Base-by-base conservation (phyloP, 2,797 vertebrate species). In the Acanthiza pusilla region DNA sequence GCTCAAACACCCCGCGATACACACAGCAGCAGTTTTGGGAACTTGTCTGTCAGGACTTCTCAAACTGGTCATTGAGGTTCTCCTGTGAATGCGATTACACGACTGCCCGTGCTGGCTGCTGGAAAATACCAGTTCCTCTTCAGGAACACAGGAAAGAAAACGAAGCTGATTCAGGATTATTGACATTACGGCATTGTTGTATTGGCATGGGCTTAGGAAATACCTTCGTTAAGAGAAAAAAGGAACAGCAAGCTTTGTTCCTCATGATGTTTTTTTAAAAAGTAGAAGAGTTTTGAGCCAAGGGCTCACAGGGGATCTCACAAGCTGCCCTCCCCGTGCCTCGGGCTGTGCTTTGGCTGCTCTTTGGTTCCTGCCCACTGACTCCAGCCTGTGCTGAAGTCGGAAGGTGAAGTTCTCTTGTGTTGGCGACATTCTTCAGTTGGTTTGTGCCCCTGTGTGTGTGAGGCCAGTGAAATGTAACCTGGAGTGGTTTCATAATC, bases 371-470 rank as follows among this genome's bases (percentile, higher is more conserved):
- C 76, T 21, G 43, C 3, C 5, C 1, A 7, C 18, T 12, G 26
- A 2, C 63, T 82, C 43, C 6, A 16, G 2, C 19, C 62, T 30
- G 20, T 2, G 4, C 67, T 57, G 62, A 6, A 18, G 51, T 10
- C 1, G 2, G 19, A 11, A 42, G 29, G 15, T n/a, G 55, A 55
- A n/a, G 81, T 11, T 53, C 29, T n/a, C 29, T 4, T 10, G 55
- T 1, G 1, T 77, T 79, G 50, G 53, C 38, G 5, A 0, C 0
- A 1, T 8, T 62, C 53, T 32, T 20, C 29, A 0, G 14, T 11
- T 2, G 23, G 19, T 19, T 42, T 0, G 1, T 88, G 88, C 53
- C 38, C 10, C 0, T 8, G 4, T 12, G 30, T 27, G 5, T 4
- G 43, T 13, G 74, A 43, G 54, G 11, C 16, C 2, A 48, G 67